Percentiles rank a stretch among this genome's conserved stretches.
Evolutionary conservation across 2,113 vertebrate genomes (phyloP).

Genomic region (Cettia cetti): DNA sequence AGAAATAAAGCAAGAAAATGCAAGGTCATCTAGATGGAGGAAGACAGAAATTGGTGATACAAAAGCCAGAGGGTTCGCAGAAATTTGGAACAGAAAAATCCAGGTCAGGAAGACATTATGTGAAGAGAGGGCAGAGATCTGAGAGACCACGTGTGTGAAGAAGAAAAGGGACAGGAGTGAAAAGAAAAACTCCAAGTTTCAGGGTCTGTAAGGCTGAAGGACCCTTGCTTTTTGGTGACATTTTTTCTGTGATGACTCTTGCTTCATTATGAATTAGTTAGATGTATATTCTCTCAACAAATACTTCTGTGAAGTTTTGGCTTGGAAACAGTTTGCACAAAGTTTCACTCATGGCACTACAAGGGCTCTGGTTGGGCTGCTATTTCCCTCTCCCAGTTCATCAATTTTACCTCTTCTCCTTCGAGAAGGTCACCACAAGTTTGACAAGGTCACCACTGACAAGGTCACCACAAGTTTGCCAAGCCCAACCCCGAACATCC

Average conservation of each 20-base stretch:
- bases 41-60: not conserved
- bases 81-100: not conserved
- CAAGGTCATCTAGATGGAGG: not conserved
- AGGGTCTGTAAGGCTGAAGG: not conserved
- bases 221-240: not conserved
- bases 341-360: accelerated
- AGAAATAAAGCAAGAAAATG: not conserved
- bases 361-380: not conserved
- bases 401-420: not conserved
- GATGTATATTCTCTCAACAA: not conserved
- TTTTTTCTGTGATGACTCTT: not conserved
- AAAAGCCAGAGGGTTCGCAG: not conserved
- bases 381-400: not conserved
- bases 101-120: not conserved
- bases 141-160: accelerated
- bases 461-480: not conserved
- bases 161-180: accelerated
- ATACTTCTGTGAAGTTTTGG: not conserved
- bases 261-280: not conserved
- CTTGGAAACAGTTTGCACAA: not conserved
- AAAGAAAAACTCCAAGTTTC: not conserved
- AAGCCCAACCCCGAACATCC: not conserved
- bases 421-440: not conserved
- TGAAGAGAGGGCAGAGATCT: not conserved
- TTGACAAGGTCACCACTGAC: not conserved